phyloP scores from a whole-genome alignment of 1,140 invertebrate species.

The Trichonephila inaurata region DNA sequence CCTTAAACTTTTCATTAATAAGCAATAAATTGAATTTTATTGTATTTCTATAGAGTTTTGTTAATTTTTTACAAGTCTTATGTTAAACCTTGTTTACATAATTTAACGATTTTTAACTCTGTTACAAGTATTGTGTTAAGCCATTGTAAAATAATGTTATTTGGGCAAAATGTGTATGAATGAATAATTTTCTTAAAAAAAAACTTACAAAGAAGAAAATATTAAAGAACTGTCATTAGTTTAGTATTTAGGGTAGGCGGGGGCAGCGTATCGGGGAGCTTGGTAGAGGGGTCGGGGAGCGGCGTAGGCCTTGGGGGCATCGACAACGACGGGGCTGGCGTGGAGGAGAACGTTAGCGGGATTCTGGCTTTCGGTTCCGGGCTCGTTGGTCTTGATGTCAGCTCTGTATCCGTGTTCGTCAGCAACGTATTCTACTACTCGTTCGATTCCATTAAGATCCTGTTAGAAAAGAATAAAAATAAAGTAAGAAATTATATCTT shows the following conservation, averaged over 20 bases:
- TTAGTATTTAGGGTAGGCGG: constrained; percentile 64
- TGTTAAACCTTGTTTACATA: too few relatives aligned
- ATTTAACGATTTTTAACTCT: too few relatives aligned
- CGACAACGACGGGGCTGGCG: constrained; percentile 66
- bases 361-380: constrained; percentile 76
- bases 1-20: too few relatives aligned
- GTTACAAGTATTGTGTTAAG: too few relatives aligned
- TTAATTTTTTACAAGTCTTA: too few relatives aligned
- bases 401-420: constrained; percentile 77
- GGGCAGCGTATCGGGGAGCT: constrained; percentile 39
- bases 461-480: neutral
- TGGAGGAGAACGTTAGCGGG: constrained; percentile 64
- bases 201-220: constrained; percentile 23
- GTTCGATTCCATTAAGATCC: constrained; percentile 75
- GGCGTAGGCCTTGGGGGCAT: constrained; percentile 22
- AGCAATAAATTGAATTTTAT: too few relatives aligned
- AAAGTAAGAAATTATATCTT: too few relatives aligned
- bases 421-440: constrained; percentile 77
- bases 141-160: too few relatives aligned
- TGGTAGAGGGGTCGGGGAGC: constrained; percentile 21
- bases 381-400: constrained; percentile 76
- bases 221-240: neutral
- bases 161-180: too few relatives aligned
- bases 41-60: too few relatives aligned
- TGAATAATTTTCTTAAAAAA: too few relatives aligned